A percentile compares a stretch with the other conserved stretches of the same genome.
phyloP scores from a whole-genome alignment of 2,797 vertebrate genomes.

The Anableps anableps region DNA sequence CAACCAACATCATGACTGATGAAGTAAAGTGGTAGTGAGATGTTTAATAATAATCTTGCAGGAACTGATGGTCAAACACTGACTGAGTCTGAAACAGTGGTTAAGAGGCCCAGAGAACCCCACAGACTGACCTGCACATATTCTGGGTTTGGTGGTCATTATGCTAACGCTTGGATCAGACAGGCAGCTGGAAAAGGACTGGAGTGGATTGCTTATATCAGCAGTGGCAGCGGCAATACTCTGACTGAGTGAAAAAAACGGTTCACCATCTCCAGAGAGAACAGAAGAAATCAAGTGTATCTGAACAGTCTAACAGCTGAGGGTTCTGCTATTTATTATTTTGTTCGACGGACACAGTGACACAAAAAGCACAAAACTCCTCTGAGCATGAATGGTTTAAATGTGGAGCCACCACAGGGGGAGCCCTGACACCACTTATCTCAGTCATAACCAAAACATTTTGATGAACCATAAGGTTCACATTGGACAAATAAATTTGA shows the following conservation, averaged over 20 bases:
- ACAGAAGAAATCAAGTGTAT: conserved; percentile 20
- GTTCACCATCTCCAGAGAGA: background rate
- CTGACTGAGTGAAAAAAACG: conserved; percentile 12
- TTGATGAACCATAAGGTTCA: background rate
- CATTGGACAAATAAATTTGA: no score
- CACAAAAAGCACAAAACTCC: conserved; percentile 4
- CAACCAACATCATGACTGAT: background rate
- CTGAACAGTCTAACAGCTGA: conserved; percentile 38
- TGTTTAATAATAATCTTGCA: no score
- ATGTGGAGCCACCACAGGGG: background rate
- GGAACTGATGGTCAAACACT: background rate
- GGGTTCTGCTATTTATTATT: conserved; percentile 35
- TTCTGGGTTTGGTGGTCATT: background rate
- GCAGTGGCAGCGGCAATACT: background rate
- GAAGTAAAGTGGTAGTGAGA: no score
- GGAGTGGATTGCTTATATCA: background rate
- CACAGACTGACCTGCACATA: background rate
- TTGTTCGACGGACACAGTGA: conserved; percentile 7
- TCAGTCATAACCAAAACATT: background rate
- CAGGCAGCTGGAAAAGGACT: background rate
- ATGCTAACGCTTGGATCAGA: background rate
- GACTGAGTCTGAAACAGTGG: background rate
- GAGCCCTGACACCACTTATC: background rate
- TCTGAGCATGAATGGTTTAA: background rate
- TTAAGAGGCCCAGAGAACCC: background rate